Evolutionary conservation across 2,797 vertebrate species (phyloP).

Genomic region (Garrulus glandarius): DNA sequence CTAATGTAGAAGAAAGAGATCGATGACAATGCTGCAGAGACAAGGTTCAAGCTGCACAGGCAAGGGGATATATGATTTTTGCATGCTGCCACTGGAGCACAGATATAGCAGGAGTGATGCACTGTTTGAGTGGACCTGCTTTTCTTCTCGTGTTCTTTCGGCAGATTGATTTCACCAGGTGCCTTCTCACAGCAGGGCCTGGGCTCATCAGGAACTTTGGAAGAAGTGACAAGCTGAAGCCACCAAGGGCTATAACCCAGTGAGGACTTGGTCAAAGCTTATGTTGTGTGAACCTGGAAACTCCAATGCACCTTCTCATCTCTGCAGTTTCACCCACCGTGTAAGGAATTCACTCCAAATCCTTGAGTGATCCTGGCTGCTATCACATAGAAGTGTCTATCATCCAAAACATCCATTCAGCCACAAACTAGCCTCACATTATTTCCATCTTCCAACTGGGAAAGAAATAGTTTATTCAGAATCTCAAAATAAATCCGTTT

Average conservation of each 20-base stretch:
- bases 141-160: background rate
- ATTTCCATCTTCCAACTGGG: background rate
- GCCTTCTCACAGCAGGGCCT: background rate
- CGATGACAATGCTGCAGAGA: constrained; percentile 50
- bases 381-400: background rate
- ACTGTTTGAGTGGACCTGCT: background rate
- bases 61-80: background rate
- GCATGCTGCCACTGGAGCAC: background rate
- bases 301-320: background rate
- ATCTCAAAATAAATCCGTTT: background rate
- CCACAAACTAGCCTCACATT: background rate
- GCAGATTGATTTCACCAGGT: background rate
- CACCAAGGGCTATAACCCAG: background rate
- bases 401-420: background rate
- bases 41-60: constrained; percentile 31
- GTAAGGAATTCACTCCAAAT: background rate
- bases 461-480: background rate
- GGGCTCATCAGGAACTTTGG: background rate
- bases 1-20: constrained; percentile 27
- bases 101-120: background rate
- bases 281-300: background rate
- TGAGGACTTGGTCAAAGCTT: background rate
- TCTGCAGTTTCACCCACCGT: background rate
- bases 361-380: background rate
- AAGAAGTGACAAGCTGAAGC: background rate